phyloP scores from a whole-genome alignment of 30 jellyfish, hydroid and myxozoan genomes.

The Hydractinia echinata region DNA sequence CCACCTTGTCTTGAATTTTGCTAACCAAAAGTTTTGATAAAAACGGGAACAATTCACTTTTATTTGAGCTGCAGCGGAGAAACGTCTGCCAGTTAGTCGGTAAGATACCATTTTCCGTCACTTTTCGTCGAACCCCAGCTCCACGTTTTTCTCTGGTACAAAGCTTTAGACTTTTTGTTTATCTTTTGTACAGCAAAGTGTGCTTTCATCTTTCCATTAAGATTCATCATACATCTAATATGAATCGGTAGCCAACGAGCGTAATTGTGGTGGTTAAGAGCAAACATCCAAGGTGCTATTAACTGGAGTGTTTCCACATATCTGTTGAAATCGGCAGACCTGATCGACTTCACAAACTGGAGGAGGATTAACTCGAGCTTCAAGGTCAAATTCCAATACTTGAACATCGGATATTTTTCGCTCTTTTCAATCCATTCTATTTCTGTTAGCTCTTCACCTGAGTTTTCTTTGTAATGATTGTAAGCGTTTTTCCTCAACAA shows the following conservation, averaged over 20 bases:
- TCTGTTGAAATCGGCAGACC: slow-evolving; percentile 32
- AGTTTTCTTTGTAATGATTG: slow-evolving; percentile 3
- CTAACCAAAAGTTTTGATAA: slow-evolving; percentile 23
- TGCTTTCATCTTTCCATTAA: neutral
- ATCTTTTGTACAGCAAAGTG: slow-evolving; percentile 27
- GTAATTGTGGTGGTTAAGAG: slow-evolving; percentile 32
- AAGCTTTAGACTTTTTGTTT: slow-evolving; percentile 22
- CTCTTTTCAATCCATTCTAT: neutral
- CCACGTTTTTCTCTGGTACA: slow-evolving; percentile 38
- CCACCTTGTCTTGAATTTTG: slow-evolving; percentile 2
- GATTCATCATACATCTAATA: slow-evolving; percentile 31
- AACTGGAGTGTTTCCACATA: slow-evolving; percentile 17
- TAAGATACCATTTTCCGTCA: neutral
- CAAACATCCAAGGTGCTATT: slow-evolving; percentile 37
- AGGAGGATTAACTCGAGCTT: slow-evolving; percentile 28
- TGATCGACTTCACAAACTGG: slow-evolving; percentile 22
- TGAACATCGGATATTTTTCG: slow-evolving; percentile 4
- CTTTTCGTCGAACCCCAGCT: slow-evolving; percentile 51
- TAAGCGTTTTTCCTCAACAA: neutral
- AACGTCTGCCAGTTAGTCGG: slow-evolving; percentile 53
- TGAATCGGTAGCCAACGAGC: slow-evolving; percentile 43
- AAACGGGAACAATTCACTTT: slow-evolving; percentile 36
- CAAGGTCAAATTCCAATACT: slow-evolving; percentile 30
- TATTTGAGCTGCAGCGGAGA: slow-evolving; percentile 29
- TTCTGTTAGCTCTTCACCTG: slow-evolving; percentile 1